These are phyloP conservation scores for Saccopteryx bilineata DNA, from an alignment of 2,113 vertebrate species.

Conservation along the genomic window DNA sequence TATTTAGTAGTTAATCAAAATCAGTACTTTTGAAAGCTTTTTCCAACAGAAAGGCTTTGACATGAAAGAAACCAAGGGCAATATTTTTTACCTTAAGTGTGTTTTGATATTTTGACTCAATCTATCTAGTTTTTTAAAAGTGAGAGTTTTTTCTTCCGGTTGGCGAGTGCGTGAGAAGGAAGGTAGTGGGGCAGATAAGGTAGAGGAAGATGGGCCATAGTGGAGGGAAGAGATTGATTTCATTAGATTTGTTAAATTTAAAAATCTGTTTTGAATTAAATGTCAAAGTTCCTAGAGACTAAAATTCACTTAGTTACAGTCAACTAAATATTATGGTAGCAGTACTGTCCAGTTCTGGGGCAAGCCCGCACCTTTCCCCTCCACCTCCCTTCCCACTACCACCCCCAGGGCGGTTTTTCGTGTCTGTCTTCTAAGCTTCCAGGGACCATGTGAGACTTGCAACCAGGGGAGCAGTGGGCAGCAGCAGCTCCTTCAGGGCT, in stretches of 20 bases:
- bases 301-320: conserved; percentile 41
- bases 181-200: neutral
- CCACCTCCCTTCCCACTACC: too few species aligned
- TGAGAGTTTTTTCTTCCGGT: neutral
- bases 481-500: too few species aligned
- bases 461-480: too few species aligned
- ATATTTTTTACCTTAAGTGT: neutral
- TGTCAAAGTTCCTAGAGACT: conserved; percentile 13
- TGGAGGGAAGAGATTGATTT: neutral
- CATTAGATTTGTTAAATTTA: neutral
- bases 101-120: neutral
- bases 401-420: too few species aligned
- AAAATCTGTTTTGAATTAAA: conserved; percentile 49
- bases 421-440: too few species aligned
- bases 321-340: neutral
- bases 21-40: conserved; percentile 36
- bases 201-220: neutral
- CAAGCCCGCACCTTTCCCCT: too few species aligned
- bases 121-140: conserved; percentile 41
- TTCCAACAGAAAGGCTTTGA: conserved; percentile 46
- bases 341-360: too few species aligned
- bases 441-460: too few species aligned
- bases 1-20: conserved; percentile 52
- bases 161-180: neutral
- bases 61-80: conserved; percentile 26